Conservation (phyloP, 53 echinoderm and acorn worm genomes). For the Actinopyga echinites region DNA sequence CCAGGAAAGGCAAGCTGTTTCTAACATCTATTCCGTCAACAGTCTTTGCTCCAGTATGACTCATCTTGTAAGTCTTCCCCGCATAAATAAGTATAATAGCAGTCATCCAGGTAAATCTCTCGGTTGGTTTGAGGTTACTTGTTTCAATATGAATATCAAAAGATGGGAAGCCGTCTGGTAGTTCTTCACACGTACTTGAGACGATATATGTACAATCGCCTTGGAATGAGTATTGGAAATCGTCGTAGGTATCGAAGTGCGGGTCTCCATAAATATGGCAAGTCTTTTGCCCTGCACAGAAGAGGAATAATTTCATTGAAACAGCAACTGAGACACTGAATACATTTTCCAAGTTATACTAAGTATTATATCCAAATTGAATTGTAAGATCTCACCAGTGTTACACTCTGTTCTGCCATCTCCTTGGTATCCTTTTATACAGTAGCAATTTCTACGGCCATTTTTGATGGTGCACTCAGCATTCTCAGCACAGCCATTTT, state of each 20-base stretch:
- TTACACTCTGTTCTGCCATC: conserved; percentile 37
- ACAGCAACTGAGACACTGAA: no score
- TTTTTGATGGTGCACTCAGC: conserved; percentile 52
- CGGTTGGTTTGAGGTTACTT: neutral
- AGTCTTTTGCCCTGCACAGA: neutral
- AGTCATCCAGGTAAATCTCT: conserved; percentile 23
- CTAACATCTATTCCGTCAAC: neutral
- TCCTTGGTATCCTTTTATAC: conserved; percentile 52
- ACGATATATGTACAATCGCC: conserved; percentile 20
- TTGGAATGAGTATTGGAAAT: conserved; percentile 24
- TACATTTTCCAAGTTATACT: no score
- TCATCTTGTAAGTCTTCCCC: conserved; percentile 5
- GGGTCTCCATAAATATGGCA: conserved; percentile 34
- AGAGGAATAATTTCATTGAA: no score
- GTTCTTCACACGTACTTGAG: neutral
- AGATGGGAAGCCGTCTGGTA: neutral
- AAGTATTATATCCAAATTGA: no score
- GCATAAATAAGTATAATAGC: neutral
- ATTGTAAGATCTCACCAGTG: no score
- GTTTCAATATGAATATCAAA: neutral
- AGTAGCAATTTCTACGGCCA: conserved; percentile 56
- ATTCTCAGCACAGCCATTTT: conserved; percentile 44
- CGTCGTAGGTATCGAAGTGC: conserved; percentile 19
- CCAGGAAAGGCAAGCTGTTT: neutral
- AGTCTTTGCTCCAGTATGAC: neutral